Conservation (phyloP, 2,113 vertebrate genomes). For the Strigops habroptila region DNA sequence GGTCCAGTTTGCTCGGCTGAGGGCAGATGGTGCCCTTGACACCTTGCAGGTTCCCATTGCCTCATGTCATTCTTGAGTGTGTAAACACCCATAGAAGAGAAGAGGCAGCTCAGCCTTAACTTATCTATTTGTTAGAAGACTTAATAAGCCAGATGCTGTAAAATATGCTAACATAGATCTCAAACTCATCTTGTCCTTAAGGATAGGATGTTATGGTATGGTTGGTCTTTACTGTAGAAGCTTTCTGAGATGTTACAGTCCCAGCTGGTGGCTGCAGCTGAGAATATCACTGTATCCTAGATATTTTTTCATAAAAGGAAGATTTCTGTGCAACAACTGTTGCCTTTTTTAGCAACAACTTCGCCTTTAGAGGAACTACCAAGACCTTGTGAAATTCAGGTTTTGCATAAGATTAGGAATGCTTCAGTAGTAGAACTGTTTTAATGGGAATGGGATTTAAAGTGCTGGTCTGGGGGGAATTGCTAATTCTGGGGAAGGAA, state of each 20-base stretch:
- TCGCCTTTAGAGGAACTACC: neutral
- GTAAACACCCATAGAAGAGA: neutral
- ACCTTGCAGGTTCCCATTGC: neutral
- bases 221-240: neutral
- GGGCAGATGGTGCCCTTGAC: neutral
- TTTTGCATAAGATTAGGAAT: conserved; percentile 1
- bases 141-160: neutral
- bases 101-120: neutral
- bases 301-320: conserved; percentile 22
- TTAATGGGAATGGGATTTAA: neutral
- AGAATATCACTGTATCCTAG: neutral
- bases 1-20: neutral
- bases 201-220: neutral
- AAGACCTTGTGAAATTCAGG: conserved; percentile 23
- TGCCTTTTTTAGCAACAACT: conserved; percentile 22
- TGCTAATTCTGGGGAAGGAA: neutral
- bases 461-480: neutral
- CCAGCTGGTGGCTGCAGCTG: conserved; percentile 7
- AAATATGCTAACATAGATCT: neutral
- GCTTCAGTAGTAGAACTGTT: conserved; percentile 8
- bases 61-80: rapidly evolving
- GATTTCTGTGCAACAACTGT: conserved; percentile 14
- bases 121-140: neutral
- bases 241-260: neutral
- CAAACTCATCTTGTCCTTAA: neutral